A percentile compares a stretch with the other conserved stretches of the same genome.
Conservation (phyloP, 2,113 vertebrate species). For the Mustelus asterias region DNA sequence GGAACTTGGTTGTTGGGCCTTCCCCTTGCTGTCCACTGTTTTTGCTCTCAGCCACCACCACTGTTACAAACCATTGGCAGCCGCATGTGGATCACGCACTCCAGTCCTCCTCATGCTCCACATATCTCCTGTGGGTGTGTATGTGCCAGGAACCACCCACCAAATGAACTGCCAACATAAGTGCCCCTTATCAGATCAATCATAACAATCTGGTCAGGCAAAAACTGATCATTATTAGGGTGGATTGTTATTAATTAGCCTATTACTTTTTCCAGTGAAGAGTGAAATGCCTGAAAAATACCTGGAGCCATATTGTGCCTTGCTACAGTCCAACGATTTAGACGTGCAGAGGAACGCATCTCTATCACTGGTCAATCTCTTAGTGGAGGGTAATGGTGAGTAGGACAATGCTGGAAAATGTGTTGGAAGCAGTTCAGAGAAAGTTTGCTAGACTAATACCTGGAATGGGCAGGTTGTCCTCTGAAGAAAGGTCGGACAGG, state of each 20-base stretch:
- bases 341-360: conserved; percentile 65
- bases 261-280: conserved; percentile 49
- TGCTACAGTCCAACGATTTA: conserved; percentile 61
- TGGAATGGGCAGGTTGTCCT: no score
- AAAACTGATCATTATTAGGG: not conserved
- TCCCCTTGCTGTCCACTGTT: not conserved
- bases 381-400: conserved; percentile 65
- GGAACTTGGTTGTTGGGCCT: not conserved
- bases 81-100: not conserved
- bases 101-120: not conserved
- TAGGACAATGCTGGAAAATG: conserved; percentile 33
- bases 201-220: not conserved
- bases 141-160: not conserved
- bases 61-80: not conserved
- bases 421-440: no score
- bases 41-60: not conserved
- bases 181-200: not conserved
- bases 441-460: no score
- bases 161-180: not conserved
- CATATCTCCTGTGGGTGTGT: not conserved
- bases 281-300: conserved; percentile 54
- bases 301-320: conserved; percentile 55
- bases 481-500: no score
- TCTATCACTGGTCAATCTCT: conserved; percentile 62
- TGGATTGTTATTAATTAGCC: not conserved